Base-by-base conservation (phyloP, 2,797 vertebrate species). In the Phataginus tetradactyla region DNA sequence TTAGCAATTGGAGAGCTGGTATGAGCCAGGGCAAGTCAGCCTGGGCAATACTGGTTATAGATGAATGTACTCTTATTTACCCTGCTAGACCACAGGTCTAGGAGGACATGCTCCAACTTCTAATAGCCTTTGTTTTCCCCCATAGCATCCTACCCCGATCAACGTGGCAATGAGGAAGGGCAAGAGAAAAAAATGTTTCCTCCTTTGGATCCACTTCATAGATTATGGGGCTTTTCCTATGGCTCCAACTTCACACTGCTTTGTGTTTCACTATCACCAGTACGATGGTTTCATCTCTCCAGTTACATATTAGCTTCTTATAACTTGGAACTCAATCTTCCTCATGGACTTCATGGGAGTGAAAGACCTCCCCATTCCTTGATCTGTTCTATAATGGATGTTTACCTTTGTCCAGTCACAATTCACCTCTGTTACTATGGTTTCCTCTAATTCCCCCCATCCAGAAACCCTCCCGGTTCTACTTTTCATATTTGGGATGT, bases 401-500 rank as follows among this genome's bases (percentile, higher is more conserved):
- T 25, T 77, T 37, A 77, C 18, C 29, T 93, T 37, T 55, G 42
- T 51, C 66, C 32, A 61, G 42, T 69, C 34, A 78, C 32, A 59
- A 14, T n/a, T 81, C 32, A 66, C 14, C 71, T 88, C 32, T n/a
- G 42, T 83, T 34, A 53, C 27, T 29, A 10, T 13, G 68, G n/a
- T 21, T 78, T 37, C 85, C 10, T 69, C 0, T 37, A 45, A 66
- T 83, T 68, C 42, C 21, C 80, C 34, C 17, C 84, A 37, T 68
- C 51, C 51, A 85, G 86, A 91, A 68, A 42, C 21, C 3, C 45
- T 17, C 14, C 66, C 51, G 5, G 23, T 37, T 77, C 61, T 45
- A 20, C 78, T 66, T 92, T 86, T 64, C 49, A 61, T 34, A 51
- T 68, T 87, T 95, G 7, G 59, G 27, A 69, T 57, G 4, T n/a